A percentile compares a stretch with the other conserved stretches of the same genome.
phyloP scores from a whole-genome alignment of 2,113 vertebrate species.

The Rhinogobius similis region DNA sequence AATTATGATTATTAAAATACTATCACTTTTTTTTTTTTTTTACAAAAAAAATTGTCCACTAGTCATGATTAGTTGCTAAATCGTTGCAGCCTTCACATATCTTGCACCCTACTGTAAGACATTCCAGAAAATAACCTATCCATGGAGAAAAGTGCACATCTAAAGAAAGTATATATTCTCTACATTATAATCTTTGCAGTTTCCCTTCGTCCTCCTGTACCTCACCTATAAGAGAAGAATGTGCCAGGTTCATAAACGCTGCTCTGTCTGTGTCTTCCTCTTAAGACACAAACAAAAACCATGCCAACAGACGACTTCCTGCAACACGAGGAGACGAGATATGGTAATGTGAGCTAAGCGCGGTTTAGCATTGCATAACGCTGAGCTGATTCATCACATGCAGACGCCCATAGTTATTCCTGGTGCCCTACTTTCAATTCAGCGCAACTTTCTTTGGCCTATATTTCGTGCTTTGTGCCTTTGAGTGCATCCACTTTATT shows the following conservation, averaged over 20 bases:
- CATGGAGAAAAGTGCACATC: too few species aligned
- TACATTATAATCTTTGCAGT: too few species aligned
- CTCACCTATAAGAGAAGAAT: not conserved
- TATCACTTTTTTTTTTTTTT: too few species aligned
- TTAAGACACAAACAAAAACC: conserved; percentile 15
- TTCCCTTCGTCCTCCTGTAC: not conserved
- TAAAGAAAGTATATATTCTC: too few species aligned
- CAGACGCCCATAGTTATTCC: conserved; percentile 29
- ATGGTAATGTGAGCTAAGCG: conserved; percentile 39
- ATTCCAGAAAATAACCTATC: too few species aligned
- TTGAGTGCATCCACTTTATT: not conserved
- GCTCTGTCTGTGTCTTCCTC: not conserved
- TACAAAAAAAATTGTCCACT: too few species aligned
- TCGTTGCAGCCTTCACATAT: too few species aligned
- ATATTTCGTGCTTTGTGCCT: conserved; percentile 36
- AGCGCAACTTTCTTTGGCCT: conserved; percentile 50
- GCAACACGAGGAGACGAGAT: conserved; percentile 45
- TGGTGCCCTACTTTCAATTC: conserved; percentile 69
- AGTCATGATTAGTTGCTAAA: too few species aligned
- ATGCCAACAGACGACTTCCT: conserved; percentile 37
- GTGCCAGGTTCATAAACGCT: not conserved
- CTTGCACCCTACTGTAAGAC: too few species aligned
- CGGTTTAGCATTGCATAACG: conserved; percentile 64
- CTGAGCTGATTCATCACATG: conserved; percentile 63
- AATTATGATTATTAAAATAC: too few species aligned